Evolutionary conservation across 1,140 invertebrate genomes (phyloP).

Genomic region (Microplitis demolitor): DNA sequence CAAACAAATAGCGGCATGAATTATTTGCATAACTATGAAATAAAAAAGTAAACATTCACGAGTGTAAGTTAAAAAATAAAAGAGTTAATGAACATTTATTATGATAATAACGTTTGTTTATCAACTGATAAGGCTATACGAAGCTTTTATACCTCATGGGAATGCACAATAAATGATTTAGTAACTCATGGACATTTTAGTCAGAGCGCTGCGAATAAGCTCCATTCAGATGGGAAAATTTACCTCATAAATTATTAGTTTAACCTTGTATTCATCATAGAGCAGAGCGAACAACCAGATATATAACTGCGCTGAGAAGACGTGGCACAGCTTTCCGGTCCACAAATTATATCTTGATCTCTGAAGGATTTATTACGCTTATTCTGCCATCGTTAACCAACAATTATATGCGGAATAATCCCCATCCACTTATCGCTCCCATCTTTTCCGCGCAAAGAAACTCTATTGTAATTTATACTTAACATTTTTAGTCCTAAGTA

Average conservation of each 20-base stretch:
- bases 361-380: constrained; percentile 26
- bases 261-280: constrained; percentile 42
- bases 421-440: not conserved
- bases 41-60: no score
- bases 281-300: no score
- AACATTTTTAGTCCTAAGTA: not conserved
- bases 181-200: constrained; percentile 9
- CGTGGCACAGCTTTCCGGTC: not conserved
- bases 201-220: not conserved
- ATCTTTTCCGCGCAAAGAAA: not conserved
- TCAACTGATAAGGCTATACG: no score
- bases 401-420: constrained; percentile 26
- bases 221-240: constrained; percentile 26
- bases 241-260: constrained; percentile 45
- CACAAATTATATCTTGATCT: constrained; percentile 26
- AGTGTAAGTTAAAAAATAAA: no score
- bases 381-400: constrained; percentile 22
- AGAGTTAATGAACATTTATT: no score
- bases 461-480: no score
- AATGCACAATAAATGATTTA: not conserved
- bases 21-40: no score
- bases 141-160: no score
- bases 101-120: no score
- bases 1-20: no score
- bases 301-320: not conserved